Base-by-base conservation (phyloP, 2,888 invertebrate species). In the Rhamphomyia laevipes region DNA sequence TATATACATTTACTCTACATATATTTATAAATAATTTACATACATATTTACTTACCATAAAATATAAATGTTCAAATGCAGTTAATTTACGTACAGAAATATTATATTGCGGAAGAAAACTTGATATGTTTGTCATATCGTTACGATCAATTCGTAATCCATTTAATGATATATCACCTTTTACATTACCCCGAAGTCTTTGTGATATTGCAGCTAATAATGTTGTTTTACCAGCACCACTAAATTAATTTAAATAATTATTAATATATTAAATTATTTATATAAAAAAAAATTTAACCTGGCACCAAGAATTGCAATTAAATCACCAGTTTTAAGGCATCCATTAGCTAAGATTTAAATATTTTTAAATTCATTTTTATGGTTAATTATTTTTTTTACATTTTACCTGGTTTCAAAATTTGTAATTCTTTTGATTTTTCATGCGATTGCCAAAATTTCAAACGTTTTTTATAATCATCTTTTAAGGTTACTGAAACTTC, bases 71-170 rank as follows among this genome's bases (percentile, higher is more conserved):
- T 64, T 92, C 92, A 51, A 75, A 71, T 13, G 89, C 86, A 0
- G 85, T 86, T 52, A 92, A 72, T 23, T 83, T 80, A 49, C 85
- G 84, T 16, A 89, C 77, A 53, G 84, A 83, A 57, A 90, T 73
- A 69, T 91, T 90, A 56, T 86, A 81, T 65, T 93, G 92, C 7
- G 90, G 89, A 42, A 91, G 80, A 69, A 90, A 92, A 53, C 86
- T 86, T 2, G 89, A 88, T 56, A 89, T 78, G 59, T 79, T 77
- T 56, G 84, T 76, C 72, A 88, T 82, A 46, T 80, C 74, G 57
- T 77, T 74, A 41, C 77, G 75, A 13, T 78, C 76, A 45, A 84
- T 76, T 42, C 76, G 62, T 53, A 77, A 68, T 7, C 84, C 85
- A 62, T 86, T 86, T 46, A 86, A 73, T 67, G 82, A 75, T 53